Evolutionary conservation across 2,888 invertebrate species (phyloP), one percentile per base, ranked within the genome.

Genomic region (Deilephila elpenor): DNA sequence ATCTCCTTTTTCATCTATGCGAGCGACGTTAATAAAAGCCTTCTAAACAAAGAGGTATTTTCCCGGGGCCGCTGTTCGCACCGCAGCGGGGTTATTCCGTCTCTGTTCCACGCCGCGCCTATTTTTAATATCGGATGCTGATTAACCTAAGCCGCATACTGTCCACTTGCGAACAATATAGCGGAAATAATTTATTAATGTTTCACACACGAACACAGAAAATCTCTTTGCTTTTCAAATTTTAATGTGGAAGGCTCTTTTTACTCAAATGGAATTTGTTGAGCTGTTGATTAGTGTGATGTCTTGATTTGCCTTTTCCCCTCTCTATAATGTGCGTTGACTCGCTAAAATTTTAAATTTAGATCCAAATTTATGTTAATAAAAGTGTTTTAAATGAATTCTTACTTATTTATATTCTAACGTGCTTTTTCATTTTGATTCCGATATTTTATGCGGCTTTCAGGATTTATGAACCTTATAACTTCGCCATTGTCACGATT

Each of bases 111-210:
- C 20, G n/a, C 5, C 14, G 25, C 34, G 3, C 73, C 75, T 76
- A 75, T 76, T 78, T 67, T 76, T 77, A 75, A 74, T 75, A 77
- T 78, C 76, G 72, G 72, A 75, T 77, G 75, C 77, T 74, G 75
- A 78, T 79, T 76, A 77, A 70, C 75, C 71, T 74, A 72, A 75
- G 77, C 75, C 76, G 71, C 76, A 75, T 71, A 71, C 59, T 73
- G 75, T 73, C 75, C 75, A 76, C 75, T 78, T 78, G 76, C 77
- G 71, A 70, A 74, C 75, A 75, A 81, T 79, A 75, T 76, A 75
- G 25, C 59, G 72, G 77, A 76, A 78, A 83, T 82, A 76, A 79
- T 78, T 78, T 76, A 83, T 76, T 76, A 74, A 61, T 37, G 37
- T 64, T 74, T 74, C 71, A 72, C 74, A 75, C 37, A 72, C 74